Evolutionary conservation across 2,888 invertebrate species (phyloP).

Genomic region (Hyppa rectilinea): DNA sequence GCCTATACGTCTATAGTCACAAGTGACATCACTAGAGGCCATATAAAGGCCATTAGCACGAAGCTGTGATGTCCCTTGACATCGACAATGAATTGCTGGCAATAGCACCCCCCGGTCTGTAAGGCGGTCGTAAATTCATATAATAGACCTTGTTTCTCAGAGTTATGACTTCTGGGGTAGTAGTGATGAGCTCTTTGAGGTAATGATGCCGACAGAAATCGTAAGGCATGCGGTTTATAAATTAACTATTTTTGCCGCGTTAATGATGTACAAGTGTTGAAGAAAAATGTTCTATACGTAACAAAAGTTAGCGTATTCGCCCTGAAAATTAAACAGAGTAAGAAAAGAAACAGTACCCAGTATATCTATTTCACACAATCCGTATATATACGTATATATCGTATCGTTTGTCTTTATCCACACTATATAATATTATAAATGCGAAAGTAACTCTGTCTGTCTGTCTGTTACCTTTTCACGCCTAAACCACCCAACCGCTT

Average conservation of each 20-base stretch:
- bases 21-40: conserved; percentile 4
- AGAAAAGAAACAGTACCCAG: background rate
- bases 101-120: conserved; percentile 36
- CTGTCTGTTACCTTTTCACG: too few species aligned
- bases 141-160: conserved; percentile 46
- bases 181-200: background rate
- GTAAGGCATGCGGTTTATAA: background rate
- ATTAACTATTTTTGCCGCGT: background rate
- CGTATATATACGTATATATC: too few species aligned
- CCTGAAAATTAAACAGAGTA: background rate
- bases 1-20: background rate
- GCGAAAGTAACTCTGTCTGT: too few species aligned
- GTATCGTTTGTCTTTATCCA: too few species aligned
- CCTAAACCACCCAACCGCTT: too few species aligned
- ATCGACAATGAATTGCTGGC: conserved; percentile 51
- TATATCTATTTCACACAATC: too few species aligned
- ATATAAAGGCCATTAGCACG: conserved; percentile 47
- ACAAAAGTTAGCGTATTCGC: background rate
- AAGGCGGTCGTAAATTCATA: conserved; percentile 51
- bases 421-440: too few species aligned
- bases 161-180: conserved; percentile 20
- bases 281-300: background rate
- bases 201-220: conserved; percentile 20
- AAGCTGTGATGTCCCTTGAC: conserved; percentile 47
- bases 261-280: background rate